A percentile compares a stretch with the other conserved stretches of the same genome.
These are phyloP conservation scores for Exocentrus adspersus DNA, from an alignment of 2,888 invertebrate species.

Conservation along the genomic window DNA sequence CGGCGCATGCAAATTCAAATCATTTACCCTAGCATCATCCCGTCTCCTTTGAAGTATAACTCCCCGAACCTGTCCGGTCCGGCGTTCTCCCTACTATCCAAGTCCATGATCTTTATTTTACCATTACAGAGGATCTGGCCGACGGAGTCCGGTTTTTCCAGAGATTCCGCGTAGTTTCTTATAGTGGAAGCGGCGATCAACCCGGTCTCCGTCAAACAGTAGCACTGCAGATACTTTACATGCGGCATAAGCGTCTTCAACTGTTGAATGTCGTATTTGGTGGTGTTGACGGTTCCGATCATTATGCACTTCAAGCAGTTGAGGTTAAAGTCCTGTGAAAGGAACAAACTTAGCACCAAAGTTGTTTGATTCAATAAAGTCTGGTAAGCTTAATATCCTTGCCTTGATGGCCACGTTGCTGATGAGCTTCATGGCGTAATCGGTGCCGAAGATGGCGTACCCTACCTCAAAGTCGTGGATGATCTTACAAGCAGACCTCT, in stretches of 20 bases:
- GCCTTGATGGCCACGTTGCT: constrained; percentile 52
- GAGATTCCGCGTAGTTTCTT: constrained; percentile 37
- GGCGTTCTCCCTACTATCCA: constrained; percentile 45
- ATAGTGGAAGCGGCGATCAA: constrained; percentile 46
- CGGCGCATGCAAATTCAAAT: not conserved
- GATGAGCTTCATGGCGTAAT: constrained; percentile 49
- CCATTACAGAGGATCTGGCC: constrained; percentile 50
- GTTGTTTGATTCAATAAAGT: not conserved
- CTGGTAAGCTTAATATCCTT: constrained; percentile 20
- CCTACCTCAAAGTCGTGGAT: constrained; percentile 56
- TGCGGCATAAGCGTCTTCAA: constrained; percentile 46
- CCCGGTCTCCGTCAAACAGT: constrained; percentile 54
- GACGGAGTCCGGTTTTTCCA: constrained; percentile 48
- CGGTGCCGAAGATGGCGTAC: constrained; percentile 50
- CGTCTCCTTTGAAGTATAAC: constrained; percentile 51
- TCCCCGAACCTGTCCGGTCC: constrained; percentile 52
- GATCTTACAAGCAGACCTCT: constrained; percentile 52
- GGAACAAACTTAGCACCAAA: no score
- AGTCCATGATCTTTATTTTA: constrained; percentile 51
- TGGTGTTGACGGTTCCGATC: constrained; percentile 50
- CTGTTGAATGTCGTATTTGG: constrained; percentile 45
- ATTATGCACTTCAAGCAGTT: constrained; percentile 52
- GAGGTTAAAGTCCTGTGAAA: constrained; percentile 54
- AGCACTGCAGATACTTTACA: constrained; percentile 51
- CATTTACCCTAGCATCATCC: constrained; percentile 55